Percentiles rank a stretch among this genome's conserved stretches.
phyloP scores from a whole-genome alignment of 2,113 vertebrate species.

The Thamnophis sirtalis region DNA sequence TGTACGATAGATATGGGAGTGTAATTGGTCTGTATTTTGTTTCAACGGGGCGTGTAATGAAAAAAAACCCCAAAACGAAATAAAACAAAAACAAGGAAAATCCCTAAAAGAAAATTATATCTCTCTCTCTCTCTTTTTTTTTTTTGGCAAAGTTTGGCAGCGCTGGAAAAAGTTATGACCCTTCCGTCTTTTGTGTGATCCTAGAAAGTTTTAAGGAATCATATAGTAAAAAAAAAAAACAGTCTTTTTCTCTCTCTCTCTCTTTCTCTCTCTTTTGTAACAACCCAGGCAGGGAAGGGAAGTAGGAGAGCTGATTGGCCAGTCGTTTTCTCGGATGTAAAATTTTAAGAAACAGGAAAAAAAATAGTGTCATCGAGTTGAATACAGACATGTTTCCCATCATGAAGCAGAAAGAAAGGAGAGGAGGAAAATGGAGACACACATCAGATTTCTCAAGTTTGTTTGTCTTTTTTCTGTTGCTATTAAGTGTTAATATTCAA shows the following conservation, averaged over 20 bases:
- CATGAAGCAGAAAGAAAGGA: slow-evolving; percentile 64
- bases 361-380: slow-evolving; percentile 78
- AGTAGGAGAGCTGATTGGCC: slow-evolving; percentile 37
- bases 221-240: slow-evolving; percentile 59
- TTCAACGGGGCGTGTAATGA: slow-evolving; percentile 36
- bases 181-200: slow-evolving; percentile 57
- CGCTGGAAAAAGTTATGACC: slow-evolving; percentile 64
- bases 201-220: slow-evolving; percentile 65
- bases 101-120: not conserved
- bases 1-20: slow-evolving; percentile 34
- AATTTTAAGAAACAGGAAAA: not conserved
- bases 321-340: slow-evolving; percentile 53
- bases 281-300: slow-evolving; percentile 68
- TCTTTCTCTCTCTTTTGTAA: slow-evolving; percentile 43
- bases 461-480: slow-evolving; percentile 52
- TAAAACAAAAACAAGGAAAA: slow-evolving; percentile 2
- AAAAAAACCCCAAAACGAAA: not conserved
- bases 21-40: slow-evolving; percentile 48
- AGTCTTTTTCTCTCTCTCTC: slow-evolving; percentile 31
- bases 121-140: not conserved
- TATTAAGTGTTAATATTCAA: slow-evolving; percentile 69
- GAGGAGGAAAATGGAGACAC: slow-evolving; percentile 35
- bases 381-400: slow-evolving; percentile 79
- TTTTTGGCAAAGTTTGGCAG: slow-evolving; percentile 79
- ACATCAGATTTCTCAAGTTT: slow-evolving; percentile 66